These are phyloP conservation scores for Hiodon tergisus DNA, from an alignment of 2,113 vertebrate genomes.

Conservation along the genomic window DNA sequence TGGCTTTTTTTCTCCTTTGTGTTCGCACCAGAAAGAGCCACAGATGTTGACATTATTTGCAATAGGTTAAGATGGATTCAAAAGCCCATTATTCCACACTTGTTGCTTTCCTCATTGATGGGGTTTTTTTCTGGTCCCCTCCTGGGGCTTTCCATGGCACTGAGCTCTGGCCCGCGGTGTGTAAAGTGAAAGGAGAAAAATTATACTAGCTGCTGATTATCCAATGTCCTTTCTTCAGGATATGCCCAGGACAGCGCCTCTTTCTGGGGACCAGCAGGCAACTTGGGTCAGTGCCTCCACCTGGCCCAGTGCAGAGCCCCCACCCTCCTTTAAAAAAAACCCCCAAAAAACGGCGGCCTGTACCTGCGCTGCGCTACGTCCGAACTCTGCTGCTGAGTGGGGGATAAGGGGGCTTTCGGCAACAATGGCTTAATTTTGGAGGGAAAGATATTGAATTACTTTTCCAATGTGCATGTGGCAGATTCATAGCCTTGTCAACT, in stretches of 20 bases:
- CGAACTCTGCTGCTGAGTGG: no score
- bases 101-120: slow-evolving; percentile 80
- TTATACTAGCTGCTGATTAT: slow-evolving; percentile 73
- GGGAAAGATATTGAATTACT: no score
- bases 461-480: no score
- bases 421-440: no score
- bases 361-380: no score
- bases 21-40: slow-evolving; percentile 61
- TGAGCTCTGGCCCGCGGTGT: slow-evolving; percentile 54
- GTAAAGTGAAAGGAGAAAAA: slow-evolving; percentile 59
- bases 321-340: no score
- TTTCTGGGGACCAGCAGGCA: slow-evolving; percentile 92
- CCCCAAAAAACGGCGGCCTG: no score
- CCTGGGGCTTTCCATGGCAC: slow-evolving; percentile 22
- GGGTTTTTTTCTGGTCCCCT: slow-evolving; percentile 53
- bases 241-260: slow-evolving; percentile 63
- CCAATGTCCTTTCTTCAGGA: slow-evolving; percentile 72
- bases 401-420: no score
- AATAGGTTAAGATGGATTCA: slow-evolving; percentile 82
- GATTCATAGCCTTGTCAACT: no score
- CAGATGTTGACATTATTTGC: slow-evolving; percentile 92
- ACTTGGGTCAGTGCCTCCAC: slow-evolving; percentile 62
- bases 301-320: slow-evolving; percentile 33
- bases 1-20: slow-evolving; percentile 55
- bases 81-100: slow-evolving; percentile 82